Base-by-base conservation (phyloP, 2,888 invertebrate genomes). In the Leucophenga montana region DNA sequence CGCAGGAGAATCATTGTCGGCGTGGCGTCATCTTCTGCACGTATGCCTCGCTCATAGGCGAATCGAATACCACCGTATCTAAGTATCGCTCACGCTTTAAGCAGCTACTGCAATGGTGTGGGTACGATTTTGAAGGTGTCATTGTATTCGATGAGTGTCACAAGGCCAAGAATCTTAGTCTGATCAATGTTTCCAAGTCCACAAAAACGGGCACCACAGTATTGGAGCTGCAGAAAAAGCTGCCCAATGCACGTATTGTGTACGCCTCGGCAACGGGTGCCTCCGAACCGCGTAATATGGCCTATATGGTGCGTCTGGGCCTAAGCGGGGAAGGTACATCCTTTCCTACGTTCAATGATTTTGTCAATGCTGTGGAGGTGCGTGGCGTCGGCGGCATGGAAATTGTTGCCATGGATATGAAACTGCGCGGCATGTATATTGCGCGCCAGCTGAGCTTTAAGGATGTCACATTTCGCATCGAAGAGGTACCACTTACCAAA, bases 61-160 rank as follows among this genome's bases (percentile, higher is more conserved):
- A 99, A 90, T 97, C 98, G 2, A 94, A 95, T 82, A 94, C 95
- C 73, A 86, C 86, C 69, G 81, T 77, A 75, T 85, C 86, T 67
- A 98, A 98, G 90, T 99, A 97, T 89, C 94, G 95, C 80, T 96
- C 97, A 13, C 90, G 99, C 16, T 91, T 99, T 80, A 97, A 97
- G 85, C 99, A 99, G 89, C 89, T 99, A 78, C 89, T 99, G 80
- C 96, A 98, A 86, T 99, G 99, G 99, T 97, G 97, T 89, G 98
- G 98, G 8, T 95, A 95, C 75, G 95, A 97, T 87, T 98, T 97
- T 88, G 97, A 98, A 85, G 98, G 98, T 71, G 90, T 96, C 90
- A 96, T 99, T 82, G 94, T 99, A n/a, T 99, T 99, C 89, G 99
- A 99, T 90, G 99, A 99, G 89, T 99, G 99, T 89, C 99, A 99